Evolutionary conservation across 2,888 invertebrate genomes (phyloP), one percentile per base, ranked within the genome.

Genomic region (Charanyca ferruginea): DNA sequence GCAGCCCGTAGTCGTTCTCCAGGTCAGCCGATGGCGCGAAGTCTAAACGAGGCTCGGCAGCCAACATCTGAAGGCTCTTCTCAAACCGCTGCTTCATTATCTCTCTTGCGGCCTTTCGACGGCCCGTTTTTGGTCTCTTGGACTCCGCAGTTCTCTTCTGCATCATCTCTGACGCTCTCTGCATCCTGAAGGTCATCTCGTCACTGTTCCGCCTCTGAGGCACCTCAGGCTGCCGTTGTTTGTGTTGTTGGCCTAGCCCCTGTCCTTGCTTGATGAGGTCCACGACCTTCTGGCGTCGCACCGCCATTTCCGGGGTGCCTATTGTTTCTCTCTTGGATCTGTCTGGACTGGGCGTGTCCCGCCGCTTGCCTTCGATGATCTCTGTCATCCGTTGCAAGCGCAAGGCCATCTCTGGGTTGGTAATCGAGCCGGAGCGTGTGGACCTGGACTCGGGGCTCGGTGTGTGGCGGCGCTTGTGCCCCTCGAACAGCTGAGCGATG

Each of bases 51-150:
- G 97, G 97, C 89, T 98, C 98, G 3, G 97, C 97, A 84, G 98
- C 97, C 83, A 98, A 93, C 97, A 98, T 97, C 91, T 97, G 98
- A 93, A 98, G 96, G 89, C 98, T 98, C 93, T 98, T 98, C 91
- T 98, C 98, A 87, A 98, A 98, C 81, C 98, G 97, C 51, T 97
- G 98, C 85, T 97, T 97, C 92, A 97, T 97, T 85, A 97, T 97
- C 81, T 98, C 97, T 73, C 94, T 82, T 1, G 94, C 93, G 0
- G 93, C 92, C 55, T 91, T 91, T 38, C 94, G 79, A 28, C 91
- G 85, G 0, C 93, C 89, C 13, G 76, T 83, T 63, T 90, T 92
- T 0, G 89, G 87, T 2, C 88, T 83, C 66, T 88, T 91, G 16
- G 88, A 88, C 45, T 91, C 91, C 0, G 95, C 97, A 96, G 79